phyloP scores from a whole-genome alignment of 30 jellyfish, hydroid and myxozoan species.

The Morbakka virulenta region DNA sequence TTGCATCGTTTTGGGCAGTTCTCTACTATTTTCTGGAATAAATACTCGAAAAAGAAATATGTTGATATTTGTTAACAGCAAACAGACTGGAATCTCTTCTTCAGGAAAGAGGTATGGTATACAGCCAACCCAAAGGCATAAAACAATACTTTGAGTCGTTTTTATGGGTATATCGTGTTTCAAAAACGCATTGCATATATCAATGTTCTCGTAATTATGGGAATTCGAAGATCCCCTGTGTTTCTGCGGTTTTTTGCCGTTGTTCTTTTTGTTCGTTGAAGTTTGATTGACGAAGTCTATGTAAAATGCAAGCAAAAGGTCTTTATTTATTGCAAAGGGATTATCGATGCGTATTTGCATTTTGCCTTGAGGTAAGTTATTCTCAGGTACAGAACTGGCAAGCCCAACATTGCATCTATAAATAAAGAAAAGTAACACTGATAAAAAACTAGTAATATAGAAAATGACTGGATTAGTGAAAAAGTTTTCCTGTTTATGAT shows the following conservation, averaged over 20 bases:
- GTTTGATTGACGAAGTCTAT: slow-evolving; percentile 75
- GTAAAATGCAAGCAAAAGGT: slow-evolving; percentile 66
- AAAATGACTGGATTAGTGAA: too few relatives aligned
- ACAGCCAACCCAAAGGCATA: slow-evolving; percentile 91
- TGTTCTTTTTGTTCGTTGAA: neutral
- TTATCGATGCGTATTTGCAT: slow-evolving; percentile 77
- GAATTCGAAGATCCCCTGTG: slow-evolving; percentile 23
- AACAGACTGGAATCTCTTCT: slow-evolving; percentile 82
- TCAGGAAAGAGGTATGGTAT: slow-evolving; percentile 87
- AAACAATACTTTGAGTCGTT: slow-evolving; percentile 53
- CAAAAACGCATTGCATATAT: slow-evolving; percentile 51
- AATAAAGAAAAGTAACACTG: too few relatives aligned
- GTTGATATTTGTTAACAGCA: slow-evolving; percentile 74
- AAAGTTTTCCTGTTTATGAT: too few relatives aligned
- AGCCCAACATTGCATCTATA: too few relatives aligned
- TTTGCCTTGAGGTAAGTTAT: too few relatives aligned
- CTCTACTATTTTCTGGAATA: slow-evolving; percentile 52
- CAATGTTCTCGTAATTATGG: slow-evolving; percentile 56
- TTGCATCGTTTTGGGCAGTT: slow-evolving; percentile 52
- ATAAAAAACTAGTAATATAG: too few relatives aligned
- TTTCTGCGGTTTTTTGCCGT: slow-evolving; percentile 45
- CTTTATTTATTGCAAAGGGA: slow-evolving; percentile 66
- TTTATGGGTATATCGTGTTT: slow-evolving; percentile 37
- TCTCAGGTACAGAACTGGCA: too few relatives aligned
- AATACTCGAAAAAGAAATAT: slow-evolving; percentile 79